Evolutionary conservation across 2,888 invertebrate species (phyloP).

Genomic region (Crocallis elinguaria): DNA sequence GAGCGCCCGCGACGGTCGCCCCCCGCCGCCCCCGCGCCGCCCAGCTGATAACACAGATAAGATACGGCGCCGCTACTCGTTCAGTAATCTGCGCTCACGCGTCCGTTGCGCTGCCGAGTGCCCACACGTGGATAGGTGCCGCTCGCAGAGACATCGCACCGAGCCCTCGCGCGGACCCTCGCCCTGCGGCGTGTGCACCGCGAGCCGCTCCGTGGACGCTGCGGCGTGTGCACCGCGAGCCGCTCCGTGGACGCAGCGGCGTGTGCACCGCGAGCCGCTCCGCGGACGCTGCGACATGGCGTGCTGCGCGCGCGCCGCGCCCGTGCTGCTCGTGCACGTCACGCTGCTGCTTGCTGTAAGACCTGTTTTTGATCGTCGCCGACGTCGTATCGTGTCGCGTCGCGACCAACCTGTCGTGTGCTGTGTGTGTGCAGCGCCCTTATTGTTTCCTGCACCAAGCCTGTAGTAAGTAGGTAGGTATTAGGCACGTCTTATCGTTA

Average conservation of each 20-base stretch:
- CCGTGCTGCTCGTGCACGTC: constrained; percentile 61
- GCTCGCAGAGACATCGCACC: not conserved
- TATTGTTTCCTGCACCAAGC: no score
- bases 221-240: not conserved
- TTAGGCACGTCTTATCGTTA: no score
- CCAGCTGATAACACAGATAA: constrained; percentile 5
- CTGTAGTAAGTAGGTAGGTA: no score
- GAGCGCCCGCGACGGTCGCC: not conserved
- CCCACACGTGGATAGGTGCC: not conserved
- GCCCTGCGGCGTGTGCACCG: not conserved
- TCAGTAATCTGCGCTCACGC: not conserved
- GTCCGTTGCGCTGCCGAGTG: not conserved
- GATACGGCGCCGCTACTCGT: not conserved
- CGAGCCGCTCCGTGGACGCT: not conserved
- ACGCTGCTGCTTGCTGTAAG: constrained; percentile 67
- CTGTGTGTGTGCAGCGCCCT: no score
- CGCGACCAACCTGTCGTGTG: no score
- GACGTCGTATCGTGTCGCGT: no score
- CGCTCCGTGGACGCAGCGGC: not conserved
- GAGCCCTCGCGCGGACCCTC: not conserved
- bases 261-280: not conserved
- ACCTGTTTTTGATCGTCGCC: not conserved
- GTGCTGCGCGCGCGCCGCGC: constrained; percentile 47
- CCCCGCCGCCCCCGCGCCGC: not conserved
- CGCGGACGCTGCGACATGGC: constrained; percentile 29